Base-by-base conservation (phyloP, 2,113 vertebrate genomes). In the Blennius ocellaris region DNA sequence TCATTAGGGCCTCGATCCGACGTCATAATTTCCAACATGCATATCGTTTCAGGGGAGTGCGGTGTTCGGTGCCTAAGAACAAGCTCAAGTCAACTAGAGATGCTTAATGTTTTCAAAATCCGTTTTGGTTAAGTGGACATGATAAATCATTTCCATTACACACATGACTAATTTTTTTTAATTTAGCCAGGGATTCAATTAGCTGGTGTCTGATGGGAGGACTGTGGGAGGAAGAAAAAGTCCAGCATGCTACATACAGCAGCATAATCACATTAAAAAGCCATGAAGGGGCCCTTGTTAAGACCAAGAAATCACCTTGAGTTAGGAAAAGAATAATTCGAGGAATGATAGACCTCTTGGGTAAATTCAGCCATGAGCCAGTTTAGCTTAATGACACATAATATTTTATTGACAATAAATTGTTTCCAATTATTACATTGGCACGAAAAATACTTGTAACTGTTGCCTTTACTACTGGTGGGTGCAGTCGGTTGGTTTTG, bases 91-190 rank as follows among this genome's bases (percentile, higher is more conserved):
- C 85, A 92, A 92, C 86, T 78, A 74, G 54, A 79, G 77, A 88
- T 90, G 63, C 78, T 87, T 75, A 1, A 8, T 88, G 88, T 88
- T 89, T 92, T 91, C 92, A 84, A 91, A 88, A 89, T 93, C 55
- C 48, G 83, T 93, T 94, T 93, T 88, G 79, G 79, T 90, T 90
- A 92, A 86, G 86, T 89, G 92, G 90, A 92, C 88, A 82, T 89
- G 80, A 92, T 88, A 87, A 90, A 79, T 92, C 89, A 91, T 87
- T 88, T 88, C 80, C 88, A 73, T 90, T 90, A 93, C 69, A 83
- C 87, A 87, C 60, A 73, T 88, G 87, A 84, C 84, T 76, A 88
- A 89, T 90, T 81, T 88, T 78, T 63, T 88, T 78, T 92, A 91
- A 91, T 83, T 74, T 89, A 88, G 73, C 80, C 64, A 16, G 64